These are phyloP conservation scores for Pimpla rufipes DNA, from an alignment of 2,888 invertebrate species.

Conservation along the genomic window DNA sequence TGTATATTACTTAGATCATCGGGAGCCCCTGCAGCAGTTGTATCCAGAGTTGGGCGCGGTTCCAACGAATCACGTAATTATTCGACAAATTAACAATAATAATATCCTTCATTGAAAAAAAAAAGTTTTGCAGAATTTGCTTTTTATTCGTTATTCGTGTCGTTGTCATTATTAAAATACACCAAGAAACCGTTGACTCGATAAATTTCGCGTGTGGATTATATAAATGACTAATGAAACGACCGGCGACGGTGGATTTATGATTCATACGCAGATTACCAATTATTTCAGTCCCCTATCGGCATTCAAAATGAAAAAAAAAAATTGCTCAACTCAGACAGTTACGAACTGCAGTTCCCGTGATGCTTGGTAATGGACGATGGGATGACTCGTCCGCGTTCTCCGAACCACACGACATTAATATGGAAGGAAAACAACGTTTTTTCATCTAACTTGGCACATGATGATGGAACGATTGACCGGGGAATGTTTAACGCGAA, in stretches of 20 bases:
- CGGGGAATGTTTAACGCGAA: constrained; percentile 1
- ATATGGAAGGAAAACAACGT: constrained; percentile 45
- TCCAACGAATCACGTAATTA: background rate
- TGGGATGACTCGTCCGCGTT: constrained; percentile 12
- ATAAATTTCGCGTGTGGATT: constrained; percentile 7
- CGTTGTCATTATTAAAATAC: background rate
- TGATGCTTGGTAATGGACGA: background rate
- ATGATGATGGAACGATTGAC: constrained; percentile 45
- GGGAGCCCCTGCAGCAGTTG: constrained; percentile 4
- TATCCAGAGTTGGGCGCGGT: constrained; percentile 3
- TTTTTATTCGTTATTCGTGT: constrained; percentile 5
- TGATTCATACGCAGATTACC: constrained; percentile 10
- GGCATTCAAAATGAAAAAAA: background rate
- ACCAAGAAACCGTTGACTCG: constrained; percentile 5
- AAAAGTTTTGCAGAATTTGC: background rate
- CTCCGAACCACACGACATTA: constrained; percentile 20
- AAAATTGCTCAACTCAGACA: constrained; percentile 5
- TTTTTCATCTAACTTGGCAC: constrained; percentile 60
- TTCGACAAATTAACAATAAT: background rate
- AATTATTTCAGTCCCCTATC: background rate
- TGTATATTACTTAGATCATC: background rate
- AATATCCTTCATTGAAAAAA: constrained; percentile 7
- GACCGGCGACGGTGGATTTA: background rate
- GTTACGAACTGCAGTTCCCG: background rate
- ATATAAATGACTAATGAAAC: background rate